Base-by-base conservation (phyloP, 1,140 invertebrate species). In the Trichonephila inaurata region DNA sequence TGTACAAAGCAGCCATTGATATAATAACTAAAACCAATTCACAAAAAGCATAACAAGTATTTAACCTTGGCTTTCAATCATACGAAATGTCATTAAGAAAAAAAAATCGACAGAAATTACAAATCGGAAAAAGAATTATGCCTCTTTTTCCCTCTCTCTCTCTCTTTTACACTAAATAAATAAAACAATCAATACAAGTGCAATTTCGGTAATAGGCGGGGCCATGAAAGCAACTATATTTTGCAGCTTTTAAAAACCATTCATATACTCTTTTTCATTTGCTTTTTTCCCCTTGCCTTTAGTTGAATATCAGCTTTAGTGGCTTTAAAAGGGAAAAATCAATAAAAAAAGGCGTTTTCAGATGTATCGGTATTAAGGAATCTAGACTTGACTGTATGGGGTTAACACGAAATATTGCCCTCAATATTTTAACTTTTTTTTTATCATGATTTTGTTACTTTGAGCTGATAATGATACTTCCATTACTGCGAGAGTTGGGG, bases 391-490 rank as follows among this genome's bases (percentile, higher is more conserved):
- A 51, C 64, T n/a, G 72, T 12, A 24, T 64, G 89, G 89, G 89
- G 89, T 90, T 90, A 90, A 90, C 89, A 60, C 89, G 72, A 90
- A 90, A 90, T 90, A 90, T 90, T 90, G 89, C 89, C 89, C 58
- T 90, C 89, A 90, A 90, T 90, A 90, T 90, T 90, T 90, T 90
- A 40, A 21, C 51, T 19, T 69, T 89, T 69, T 72, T 90, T 62
- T 61, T 64, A 72, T 64, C 51, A 10, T 51, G 51, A 51, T 51
- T 51, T 18, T 2, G 2, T 51, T 60, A n/a, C 19, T 83, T 81
- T 61, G n/a, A 81, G 69, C 69, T 90, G 89, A 61, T 90, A 90
- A 90, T 90, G 89, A 90, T 90, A 90, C 89, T 90, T 90, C 66
- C 89, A 90, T 77, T 90, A 69, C 89, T 21, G 21, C 21, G 69